phyloP scores from a whole-genome alignment of 1,140 invertebrate genomes.

The Drosophila varians region DNA sequence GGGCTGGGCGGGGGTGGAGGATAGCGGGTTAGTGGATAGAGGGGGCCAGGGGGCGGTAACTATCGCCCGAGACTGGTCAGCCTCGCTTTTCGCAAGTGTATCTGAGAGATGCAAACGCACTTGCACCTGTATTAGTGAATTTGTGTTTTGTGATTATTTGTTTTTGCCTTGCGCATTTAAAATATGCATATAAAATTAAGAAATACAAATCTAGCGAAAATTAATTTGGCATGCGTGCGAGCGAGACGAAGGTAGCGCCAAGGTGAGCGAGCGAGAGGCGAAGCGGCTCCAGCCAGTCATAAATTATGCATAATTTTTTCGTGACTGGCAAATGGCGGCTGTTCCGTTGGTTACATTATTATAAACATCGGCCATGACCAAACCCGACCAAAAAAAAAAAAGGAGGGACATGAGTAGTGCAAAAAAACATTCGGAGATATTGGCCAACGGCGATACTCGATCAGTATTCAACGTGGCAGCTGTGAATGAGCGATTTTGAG shows the following conservation, averaged over 20 bases:
- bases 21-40: too few species aligned
- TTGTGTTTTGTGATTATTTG: constrained; percentile 6
- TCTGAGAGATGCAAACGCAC: constrained; percentile 1
- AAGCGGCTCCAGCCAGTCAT: constrained; percentile 64
- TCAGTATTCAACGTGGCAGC: constrained; percentile 28
- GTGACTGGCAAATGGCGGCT: constrained; percentile 73
- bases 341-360: constrained; percentile 58
- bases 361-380: constrained; percentile 54
- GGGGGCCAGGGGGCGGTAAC: constrained; percentile 36
- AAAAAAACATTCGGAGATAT: constrained; percentile 4
- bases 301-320: constrained; percentile 76
- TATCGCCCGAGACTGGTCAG: constrained; percentile 58
- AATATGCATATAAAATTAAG: constrained; percentile 68
- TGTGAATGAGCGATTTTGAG: constrained; percentile 19
- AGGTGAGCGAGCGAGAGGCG: constrained; percentile 37
- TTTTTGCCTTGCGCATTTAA: constrained; percentile 65
- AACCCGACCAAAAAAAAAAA: background rate
- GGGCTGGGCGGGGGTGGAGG: background rate
- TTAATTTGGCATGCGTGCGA: constrained; percentile 19
- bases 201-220: constrained; percentile 59
- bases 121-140: constrained; percentile 1
- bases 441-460: constrained; percentile 4
- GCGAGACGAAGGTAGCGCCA: constrained; percentile 19
- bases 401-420: background rate
- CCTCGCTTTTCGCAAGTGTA: constrained; percentile 2